Percentiles rank a stretch among this genome's conserved stretches.
Evolutionary conservation across 1,140 invertebrate species (phyloP).

Genomic region (Bombyx mori): DNA sequence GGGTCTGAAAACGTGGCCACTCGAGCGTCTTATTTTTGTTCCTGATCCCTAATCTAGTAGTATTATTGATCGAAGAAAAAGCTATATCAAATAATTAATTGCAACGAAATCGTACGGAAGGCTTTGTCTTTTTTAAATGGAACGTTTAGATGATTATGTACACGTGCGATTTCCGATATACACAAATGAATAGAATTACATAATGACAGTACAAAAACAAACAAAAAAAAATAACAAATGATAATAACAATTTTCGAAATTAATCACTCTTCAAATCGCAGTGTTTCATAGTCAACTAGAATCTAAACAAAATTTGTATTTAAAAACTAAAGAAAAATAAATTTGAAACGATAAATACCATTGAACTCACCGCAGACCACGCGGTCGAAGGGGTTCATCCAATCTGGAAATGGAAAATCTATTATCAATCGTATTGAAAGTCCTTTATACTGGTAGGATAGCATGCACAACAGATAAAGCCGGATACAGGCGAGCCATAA

Average conservation of each 20-base stretch:
- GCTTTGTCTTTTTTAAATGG: not conserved
- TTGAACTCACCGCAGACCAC: slow-evolving; percentile 92
- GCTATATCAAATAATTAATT: slow-evolving; percentile 62
- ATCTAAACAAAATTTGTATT: too few relatives aligned
- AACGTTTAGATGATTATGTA: not conserved
- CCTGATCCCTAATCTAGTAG: too few relatives aligned
- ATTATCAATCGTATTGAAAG: slow-evolving; percentile 72
- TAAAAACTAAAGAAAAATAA: slow-evolving; percentile 69
- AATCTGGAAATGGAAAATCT: slow-evolving; percentile 81
- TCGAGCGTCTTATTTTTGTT: too few relatives aligned
- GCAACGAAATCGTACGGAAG: slow-evolving; percentile 47
- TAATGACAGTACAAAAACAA: too few relatives aligned
- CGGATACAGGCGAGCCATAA: not conserved
- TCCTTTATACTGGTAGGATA: slow-evolving; percentile 46
- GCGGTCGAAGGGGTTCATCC: slow-evolving; percentile 92
- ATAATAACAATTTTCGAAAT: too few relatives aligned
- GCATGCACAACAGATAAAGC: slow-evolving; percentile 39
- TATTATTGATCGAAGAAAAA: too few relatives aligned
- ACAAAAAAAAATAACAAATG: too few relatives aligned
- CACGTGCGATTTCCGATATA: not conserved
- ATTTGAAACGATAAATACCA: slow-evolving; percentile 77
- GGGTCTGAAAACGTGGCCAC: too few relatives aligned
- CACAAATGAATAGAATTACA: too few relatives aligned
- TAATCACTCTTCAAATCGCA: too few relatives aligned
- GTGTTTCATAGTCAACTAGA: too few relatives aligned